Evolutionary conservation across 1,140 invertebrate genomes (phyloP).

Genomic region (Bombus pyrosoma): DNA sequence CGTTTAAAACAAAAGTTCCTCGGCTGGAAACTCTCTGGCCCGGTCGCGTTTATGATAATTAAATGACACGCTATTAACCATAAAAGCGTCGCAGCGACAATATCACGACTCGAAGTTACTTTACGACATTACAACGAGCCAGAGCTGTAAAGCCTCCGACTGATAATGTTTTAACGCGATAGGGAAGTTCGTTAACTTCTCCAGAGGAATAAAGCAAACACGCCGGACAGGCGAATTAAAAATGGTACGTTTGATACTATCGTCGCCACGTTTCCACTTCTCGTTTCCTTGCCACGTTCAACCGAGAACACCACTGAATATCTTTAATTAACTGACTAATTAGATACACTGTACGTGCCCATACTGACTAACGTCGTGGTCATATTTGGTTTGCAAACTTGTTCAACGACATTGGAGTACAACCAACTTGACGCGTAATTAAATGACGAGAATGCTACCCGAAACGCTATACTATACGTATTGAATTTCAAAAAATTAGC

Average conservation of each 20-base stretch:
- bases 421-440: not conserved
- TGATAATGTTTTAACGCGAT: conserved; percentile 29
- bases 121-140: conserved; percentile 24
- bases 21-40: not conserved
- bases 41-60: conserved; percentile 39
- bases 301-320: not conserved
- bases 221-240: not conserved
- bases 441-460: not conserved
- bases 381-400: not conserved
- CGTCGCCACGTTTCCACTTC: not conserved
- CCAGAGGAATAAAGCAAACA: not conserved
- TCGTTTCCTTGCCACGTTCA: not conserved
- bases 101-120: conserved; percentile 27
- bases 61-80: conserved; percentile 44
- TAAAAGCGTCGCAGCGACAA: conserved; percentile 41
- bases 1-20: conserved; percentile 33
- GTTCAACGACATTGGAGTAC: not conserved
- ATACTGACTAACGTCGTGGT: not conserved
- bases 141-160: not conserved
- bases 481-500: no score
- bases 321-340: conserved; percentile 12
- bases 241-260: not conserved
- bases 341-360: not conserved
- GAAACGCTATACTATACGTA: no score
- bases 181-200: conserved; percentile 24